A percentile compares a stretch with the other conserved stretches of the same genome.
These are phyloP conservation scores for Camptogramma bilineatum DNA, from an alignment of 2,888 invertebrate species.

Conservation along the genomic window DNA sequence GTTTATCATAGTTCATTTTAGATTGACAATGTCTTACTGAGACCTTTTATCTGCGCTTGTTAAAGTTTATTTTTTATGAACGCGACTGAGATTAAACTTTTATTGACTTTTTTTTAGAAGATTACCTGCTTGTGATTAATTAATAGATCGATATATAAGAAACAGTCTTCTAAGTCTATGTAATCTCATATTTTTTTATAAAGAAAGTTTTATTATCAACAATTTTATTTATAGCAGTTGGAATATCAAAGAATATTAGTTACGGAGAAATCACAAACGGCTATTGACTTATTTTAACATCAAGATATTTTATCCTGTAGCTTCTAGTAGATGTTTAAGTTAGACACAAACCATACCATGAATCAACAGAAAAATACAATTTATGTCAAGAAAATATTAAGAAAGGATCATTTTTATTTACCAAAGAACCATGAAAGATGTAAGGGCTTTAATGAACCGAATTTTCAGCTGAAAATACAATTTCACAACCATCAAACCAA, in stretches of 20 bases:
- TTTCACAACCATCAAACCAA: conserved; percentile 5
- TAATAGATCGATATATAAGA: too few relatives aligned
- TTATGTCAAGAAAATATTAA: neutral
- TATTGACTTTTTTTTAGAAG: too few relatives aligned
- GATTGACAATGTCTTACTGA: neutral
- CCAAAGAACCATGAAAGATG: conserved; percentile 24
- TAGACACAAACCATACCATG: neutral
- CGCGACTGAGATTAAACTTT: too few relatives aligned
- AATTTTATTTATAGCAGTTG: neutral
- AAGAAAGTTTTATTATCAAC: too few relatives aligned
- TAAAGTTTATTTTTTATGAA: too few relatives aligned
- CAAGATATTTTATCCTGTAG: neutral
- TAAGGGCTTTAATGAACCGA: conserved; percentile 37
- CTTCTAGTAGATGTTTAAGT: neutral
- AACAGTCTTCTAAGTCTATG: too few relatives aligned
- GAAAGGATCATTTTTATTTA: neutral
- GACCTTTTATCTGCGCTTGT: too few relatives aligned
- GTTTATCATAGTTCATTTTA: neutral
- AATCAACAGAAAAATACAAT: neutral
- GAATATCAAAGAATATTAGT: neutral
- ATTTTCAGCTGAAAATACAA: conserved; percentile 4
- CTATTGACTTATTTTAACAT: neutral
- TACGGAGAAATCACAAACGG: neutral
- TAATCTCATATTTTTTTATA: too few relatives aligned
- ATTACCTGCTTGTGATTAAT: too few relatives aligned